Evolutionary conservation across 2,113 vertebrate genomes (phyloP).

Genomic region (Otis tarda): DNA sequence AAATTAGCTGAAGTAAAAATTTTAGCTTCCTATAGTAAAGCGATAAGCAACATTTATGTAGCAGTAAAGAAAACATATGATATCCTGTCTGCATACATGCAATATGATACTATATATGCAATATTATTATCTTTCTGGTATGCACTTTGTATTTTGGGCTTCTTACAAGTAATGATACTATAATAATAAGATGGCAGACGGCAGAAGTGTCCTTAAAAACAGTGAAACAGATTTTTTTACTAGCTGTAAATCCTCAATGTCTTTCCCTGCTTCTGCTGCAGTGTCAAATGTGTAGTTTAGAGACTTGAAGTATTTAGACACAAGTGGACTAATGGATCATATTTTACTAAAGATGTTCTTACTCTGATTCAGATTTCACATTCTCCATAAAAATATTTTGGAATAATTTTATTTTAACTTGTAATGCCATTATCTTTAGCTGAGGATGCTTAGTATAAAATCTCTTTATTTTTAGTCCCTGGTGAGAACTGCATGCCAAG

Average conservation of each 20-base stretch:
- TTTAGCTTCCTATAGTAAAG: not conserved
- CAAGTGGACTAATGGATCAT: not conserved
- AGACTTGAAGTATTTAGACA: slow-evolving; percentile 26
- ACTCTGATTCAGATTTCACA: slow-evolving; percentile 50
- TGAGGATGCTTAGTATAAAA: not conserved
- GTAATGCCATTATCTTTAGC: slow-evolving; percentile 7
- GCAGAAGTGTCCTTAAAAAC: not conserved
- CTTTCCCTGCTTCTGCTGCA: slow-evolving; percentile 1
- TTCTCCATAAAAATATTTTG: slow-evolving; percentile 57
- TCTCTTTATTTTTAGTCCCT: slow-evolving; percentile 38
- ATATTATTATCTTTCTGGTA: not conserved
- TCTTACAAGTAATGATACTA: not conserved
- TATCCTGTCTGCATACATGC: not conserved
- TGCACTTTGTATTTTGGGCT: not conserved
- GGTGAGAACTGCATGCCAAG: not conserved
- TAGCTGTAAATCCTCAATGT: slow-evolving; percentile 2
- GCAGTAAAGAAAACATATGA: not conserved
- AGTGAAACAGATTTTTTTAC: not conserved
- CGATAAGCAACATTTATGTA: not conserved
- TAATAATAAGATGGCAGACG: not conserved
- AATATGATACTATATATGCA: not conserved
- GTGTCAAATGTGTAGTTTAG: slow-evolving; percentile 31
- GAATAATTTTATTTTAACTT: slow-evolving; percentile 3
- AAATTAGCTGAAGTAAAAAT: not conserved
- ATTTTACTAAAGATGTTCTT: slow-evolving; percentile 12